Conservation (phyloP, 2,113 vertebrate species). For the Rhipidura dahli region DNA sequence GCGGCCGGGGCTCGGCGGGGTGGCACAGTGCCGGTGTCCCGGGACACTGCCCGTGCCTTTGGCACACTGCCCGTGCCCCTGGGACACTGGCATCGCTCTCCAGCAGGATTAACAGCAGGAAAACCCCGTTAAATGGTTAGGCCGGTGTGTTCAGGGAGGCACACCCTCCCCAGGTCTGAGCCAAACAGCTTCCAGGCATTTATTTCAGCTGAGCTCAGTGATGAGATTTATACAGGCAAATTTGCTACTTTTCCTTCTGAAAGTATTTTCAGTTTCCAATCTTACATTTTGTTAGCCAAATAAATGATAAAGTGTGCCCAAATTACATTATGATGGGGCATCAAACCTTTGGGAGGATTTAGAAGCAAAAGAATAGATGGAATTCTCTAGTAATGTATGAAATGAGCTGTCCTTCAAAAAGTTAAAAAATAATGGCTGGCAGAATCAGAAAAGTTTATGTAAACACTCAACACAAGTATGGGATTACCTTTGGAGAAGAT, state of each 20-base stretch:
- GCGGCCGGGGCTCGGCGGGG: neutral
- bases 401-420: conserved; percentile 56
- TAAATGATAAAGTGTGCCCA: neutral
- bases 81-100: neutral
- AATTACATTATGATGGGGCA: neutral
- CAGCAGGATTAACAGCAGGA: neutral
- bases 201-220: neutral
- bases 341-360: conserved; percentile 36
- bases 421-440: conserved; percentile 47
- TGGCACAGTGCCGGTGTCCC: neutral
- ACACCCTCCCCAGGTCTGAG: neutral
- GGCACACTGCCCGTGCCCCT: rapidly evolving
- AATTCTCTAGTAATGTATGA: conserved; percentile 33
- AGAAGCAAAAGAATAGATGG: neutral
- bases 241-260: neutral
- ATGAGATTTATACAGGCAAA: neutral
- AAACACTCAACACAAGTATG: conserved; percentile 61
- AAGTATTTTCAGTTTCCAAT: neutral
- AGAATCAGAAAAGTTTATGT: conserved; percentile 58
- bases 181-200: neutral
- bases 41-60: rapidly evolving
- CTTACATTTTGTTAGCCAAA: conserved; percentile 32
- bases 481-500: conserved; percentile 73
- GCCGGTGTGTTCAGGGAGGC: neutral
- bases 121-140: rapidly evolving